A percentile compares a stretch with the other conserved stretches of the same genome.
These are phyloP conservation scores for Lepilemur ruficaudatus DNA, from an alignment of 2,797 vertebrate genomes.

Conservation along the genomic window DNA sequence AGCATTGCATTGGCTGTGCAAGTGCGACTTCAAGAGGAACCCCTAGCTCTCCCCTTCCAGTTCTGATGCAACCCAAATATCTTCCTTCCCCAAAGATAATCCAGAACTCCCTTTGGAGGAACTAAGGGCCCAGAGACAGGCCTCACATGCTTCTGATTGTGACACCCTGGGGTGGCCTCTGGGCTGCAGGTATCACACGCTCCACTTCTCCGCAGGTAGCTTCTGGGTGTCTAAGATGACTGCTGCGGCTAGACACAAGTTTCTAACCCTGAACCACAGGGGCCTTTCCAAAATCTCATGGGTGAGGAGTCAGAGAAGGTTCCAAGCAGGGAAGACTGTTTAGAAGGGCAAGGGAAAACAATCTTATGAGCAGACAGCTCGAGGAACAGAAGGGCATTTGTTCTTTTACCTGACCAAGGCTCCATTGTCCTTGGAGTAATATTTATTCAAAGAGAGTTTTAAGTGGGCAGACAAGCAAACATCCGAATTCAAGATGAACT, in stretches of 20 bases:
- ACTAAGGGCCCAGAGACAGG: background rate
- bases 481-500: background rate
- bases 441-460: background rate
- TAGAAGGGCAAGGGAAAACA: background rate
- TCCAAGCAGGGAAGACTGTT: background rate
- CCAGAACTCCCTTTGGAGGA: background rate
- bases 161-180: too few species aligned
- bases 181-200: background rate
- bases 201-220: accelerated
- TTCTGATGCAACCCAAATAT: background rate
- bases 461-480: background rate
- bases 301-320: background rate
- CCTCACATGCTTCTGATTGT: background rate
- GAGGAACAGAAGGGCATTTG: background rate
- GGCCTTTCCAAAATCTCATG: background rate
- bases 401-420: background rate
- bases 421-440: background rate
- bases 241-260: background rate
- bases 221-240: background rate
- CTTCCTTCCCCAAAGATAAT: accelerated
- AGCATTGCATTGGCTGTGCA: background rate
- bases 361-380: background rate
- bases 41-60: background rate
- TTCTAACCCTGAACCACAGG: background rate
- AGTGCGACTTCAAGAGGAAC: background rate